phyloP scores from a whole-genome alignment of 2,113 vertebrate species.

The Anser cygnoides region DNA sequence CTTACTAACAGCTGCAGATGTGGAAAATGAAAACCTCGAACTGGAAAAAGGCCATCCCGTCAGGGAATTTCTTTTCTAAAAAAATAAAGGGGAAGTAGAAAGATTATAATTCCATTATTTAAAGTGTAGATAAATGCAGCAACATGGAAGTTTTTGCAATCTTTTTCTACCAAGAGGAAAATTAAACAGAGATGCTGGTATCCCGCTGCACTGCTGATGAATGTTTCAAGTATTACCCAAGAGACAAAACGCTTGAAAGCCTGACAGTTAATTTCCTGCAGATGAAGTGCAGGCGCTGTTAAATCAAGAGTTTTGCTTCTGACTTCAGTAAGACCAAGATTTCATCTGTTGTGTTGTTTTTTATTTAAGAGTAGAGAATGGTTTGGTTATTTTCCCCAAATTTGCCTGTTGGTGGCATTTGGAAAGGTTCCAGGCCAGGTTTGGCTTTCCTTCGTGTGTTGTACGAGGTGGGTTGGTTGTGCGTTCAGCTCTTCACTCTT shows the following conservation, averaged over 20 bases:
- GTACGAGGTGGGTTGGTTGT: neutral
- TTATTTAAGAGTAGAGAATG: neutral
- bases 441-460: neutral
- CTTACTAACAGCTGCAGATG: constrained; percentile 19
- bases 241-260: constrained; percentile 30
- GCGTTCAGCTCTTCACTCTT: constrained; percentile 4
- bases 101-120: neutral
- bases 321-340: neutral
- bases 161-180: neutral
- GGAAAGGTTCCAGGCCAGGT: neutral
- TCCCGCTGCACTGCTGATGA: neutral
- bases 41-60: neutral
- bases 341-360: neutral
- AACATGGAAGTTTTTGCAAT: neutral
- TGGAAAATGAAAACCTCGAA: neutral
- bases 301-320: constrained; percentile 27
- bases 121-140: neutral
- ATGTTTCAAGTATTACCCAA: constrained; percentile 33
- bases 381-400: neutral
- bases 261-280: constrained; percentile 50
- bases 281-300: constrained; percentile 18
- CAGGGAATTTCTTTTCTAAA: neutral
- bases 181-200: neutral
- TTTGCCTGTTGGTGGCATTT: neutral
- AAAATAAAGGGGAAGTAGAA: neutral